These are phyloP conservation scores for Pachymerium ferrugineum DNA, from an alignment of 2,888 invertebrate species.

Conservation along the genomic window DNA sequence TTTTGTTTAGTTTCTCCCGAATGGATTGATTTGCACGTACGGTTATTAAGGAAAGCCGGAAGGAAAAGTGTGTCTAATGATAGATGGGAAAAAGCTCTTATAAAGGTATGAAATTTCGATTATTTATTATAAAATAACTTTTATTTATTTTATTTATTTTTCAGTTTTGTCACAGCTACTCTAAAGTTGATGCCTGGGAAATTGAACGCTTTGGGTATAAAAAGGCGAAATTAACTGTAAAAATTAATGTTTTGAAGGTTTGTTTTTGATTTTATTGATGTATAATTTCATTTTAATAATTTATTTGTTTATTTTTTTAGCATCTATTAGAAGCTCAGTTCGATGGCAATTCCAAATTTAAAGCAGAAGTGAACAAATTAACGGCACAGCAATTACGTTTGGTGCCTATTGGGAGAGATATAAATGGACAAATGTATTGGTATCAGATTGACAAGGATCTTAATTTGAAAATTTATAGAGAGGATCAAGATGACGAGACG, in stretches of 20 bases:
- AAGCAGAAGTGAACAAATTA: constrained; percentile 73
- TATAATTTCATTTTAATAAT: not conserved
- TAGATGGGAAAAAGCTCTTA: constrained; percentile 83
- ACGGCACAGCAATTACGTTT: constrained; percentile 73
- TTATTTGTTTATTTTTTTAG: constrained; percentile 51
- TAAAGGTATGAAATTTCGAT: constrained; percentile 53
- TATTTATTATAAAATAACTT: not conserved
- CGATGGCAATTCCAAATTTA: constrained; percentile 88
- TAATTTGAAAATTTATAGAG: constrained; percentile 85
- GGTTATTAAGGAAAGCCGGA: constrained; percentile 70
- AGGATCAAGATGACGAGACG: constrained; percentile 92
- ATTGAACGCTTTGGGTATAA: constrained; percentile 92
- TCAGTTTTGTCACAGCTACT: constrained; percentile 78
- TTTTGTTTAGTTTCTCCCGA: constrained; percentile 65
- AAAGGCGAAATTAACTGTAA: constrained; percentile 79
- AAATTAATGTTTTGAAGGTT: constrained; percentile 84
- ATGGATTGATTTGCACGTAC: constrained; percentile 80
- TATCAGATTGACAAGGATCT: constrained; percentile 80
- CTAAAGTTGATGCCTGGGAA: constrained; percentile 91
- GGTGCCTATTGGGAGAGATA: constrained; percentile 86
- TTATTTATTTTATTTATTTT: constrained; percentile 36
- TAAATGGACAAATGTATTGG: constrained; percentile 89
- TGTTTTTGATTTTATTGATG: not conserved
- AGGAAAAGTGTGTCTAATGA: constrained; percentile 74
- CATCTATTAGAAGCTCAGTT: constrained; percentile 89